Base-by-base conservation (phyloP, 2,888 invertebrate species). In the Schrankia costaestrigalis region DNA sequence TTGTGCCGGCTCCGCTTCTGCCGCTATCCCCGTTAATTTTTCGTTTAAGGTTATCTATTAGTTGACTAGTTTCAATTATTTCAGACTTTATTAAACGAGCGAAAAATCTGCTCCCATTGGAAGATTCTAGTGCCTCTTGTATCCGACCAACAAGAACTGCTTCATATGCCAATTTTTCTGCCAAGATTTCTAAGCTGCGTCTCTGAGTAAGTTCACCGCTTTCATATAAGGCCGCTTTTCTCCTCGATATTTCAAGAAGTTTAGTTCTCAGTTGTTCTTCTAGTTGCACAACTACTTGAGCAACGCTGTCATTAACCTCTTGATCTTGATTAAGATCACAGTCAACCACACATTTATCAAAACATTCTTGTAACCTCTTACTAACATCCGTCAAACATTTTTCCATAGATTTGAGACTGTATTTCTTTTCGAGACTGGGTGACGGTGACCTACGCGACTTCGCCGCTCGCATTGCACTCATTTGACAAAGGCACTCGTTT, bases 81-180 rank as follows among this genome's bases (percentile, higher is more conserved):
- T 93, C 93, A 65, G 92, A 90, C 63, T 90, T 89, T 30, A 92
- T 90, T 60, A 92, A 89, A 33, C 91, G 79, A 46, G 91, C 90
- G 57, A 91, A 90, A 49, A 90, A 81, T 49, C 88, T 78, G 50
- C 89, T 88, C 44, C 89, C 89, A 54, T 90, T 89, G 11, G 89
- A 89, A 22, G 90, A 87, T 36, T 88, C 85, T 30, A 93, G 83
- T 28, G 93, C 92, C 70, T 93, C 92, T 53, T 92, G 91, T 46
- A 93, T 90, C 59, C 92, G 89, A 43, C 91, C 90, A 38, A 93
- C 90, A 37, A 93, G 89, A 12, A 94, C 91, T 37, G 93, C 93
- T 78, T 95, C 95, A 70, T 93, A 95, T 0, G 95, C 94, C 11
- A 95, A 87, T 63, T 94, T 93, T 73, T 95, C 95, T 1, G 95